Evolutionary conservation across 2,888 invertebrate species (phyloP).

Genomic region (Agonopterix subpropinquella): DNA sequence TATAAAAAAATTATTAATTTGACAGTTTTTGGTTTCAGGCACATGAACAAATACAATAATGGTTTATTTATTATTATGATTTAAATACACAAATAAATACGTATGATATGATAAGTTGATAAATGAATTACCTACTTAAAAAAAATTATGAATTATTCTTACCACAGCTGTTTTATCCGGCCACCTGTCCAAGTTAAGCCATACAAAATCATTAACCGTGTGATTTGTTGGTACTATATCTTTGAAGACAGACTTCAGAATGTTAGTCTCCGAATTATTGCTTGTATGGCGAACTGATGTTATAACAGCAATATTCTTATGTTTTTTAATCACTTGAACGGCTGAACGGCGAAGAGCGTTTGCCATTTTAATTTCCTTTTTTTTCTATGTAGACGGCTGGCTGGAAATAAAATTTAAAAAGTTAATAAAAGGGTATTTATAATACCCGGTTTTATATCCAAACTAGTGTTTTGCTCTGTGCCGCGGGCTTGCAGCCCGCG

Average conservation of each 20-base stretch:
- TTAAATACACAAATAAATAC: no score
- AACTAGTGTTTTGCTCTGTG: no score
- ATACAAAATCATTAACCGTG: conserved; percentile 77
- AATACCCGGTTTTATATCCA: no score
- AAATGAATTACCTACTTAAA: no score
- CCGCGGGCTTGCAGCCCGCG: no score
- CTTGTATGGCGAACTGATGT: conserved; percentile 25
- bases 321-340: conserved; percentile 19
- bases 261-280: conserved; percentile 31
- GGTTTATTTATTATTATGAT: no score
- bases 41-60: no score
- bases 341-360: conserved; percentile 27
- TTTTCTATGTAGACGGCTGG: conserved; percentile 32
- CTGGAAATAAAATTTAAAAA: neutral
- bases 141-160: conserved; percentile 36
- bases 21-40: no score
- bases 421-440: no score
- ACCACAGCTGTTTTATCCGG: conserved; percentile 80
- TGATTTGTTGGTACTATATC: conserved; percentile 61
- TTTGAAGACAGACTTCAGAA: conserved; percentile 65
- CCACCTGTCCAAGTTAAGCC: conserved; percentile 79
- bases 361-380: conserved; percentile 24
- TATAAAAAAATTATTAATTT: no score
- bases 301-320: conserved; percentile 10
- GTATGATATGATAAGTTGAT: no score